Base-by-base conservation (phyloP, 2,113 vertebrate genomes). In the Heloderma charlesbogerti region DNA sequence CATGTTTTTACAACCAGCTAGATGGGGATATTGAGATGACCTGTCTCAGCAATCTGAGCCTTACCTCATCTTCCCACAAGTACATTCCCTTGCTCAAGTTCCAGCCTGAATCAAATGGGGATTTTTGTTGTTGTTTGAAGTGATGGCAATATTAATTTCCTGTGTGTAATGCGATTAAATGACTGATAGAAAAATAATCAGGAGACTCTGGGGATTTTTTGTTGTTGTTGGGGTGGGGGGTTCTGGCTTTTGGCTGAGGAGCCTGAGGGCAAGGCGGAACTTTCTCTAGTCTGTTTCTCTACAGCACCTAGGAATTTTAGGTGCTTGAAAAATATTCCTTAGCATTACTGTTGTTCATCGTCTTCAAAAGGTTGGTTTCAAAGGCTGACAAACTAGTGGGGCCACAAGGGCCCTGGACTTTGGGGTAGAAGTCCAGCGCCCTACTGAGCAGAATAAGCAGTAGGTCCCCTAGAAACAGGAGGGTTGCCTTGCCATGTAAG, bases 21-120 rank as follows among this genome's bases (percentile, higher is more conserved):
- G 8, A 29, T 80, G 75, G 91, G 92, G 93, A 92, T 91, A 82
- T 25, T n/a, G 45, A 91, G 89, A 51, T 34, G 63, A 48, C 84
- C 29, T 22, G 12, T 88, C 69, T 74, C 45, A 60, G 13, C 69
- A 80, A 0, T 87, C 54, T 3, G 67, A 93, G 37, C 80, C 22
- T 79, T 86, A 10, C 51, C 20, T 15, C n/a, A n/a, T 67, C 8
- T 20, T 4, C 60, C 72, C 88, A 37, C 66, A 94, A 92, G 84
- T 83, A 51, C 6, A 74, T 71, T 91, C 48, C n/a, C 31, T 88
- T 86, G 34, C 48, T 92, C n/a, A 34, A 34, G 25, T 43, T 90
- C 16, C 45, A 91, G 22, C 72, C 66, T 94, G 82, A 86, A 54
- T 89, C 20, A 82, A 87, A 78, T 37, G 2, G 12, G 1, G 60